Conservation (phyloP, 2,113 vertebrate species). For the Mobula hypostoma region DNA sequence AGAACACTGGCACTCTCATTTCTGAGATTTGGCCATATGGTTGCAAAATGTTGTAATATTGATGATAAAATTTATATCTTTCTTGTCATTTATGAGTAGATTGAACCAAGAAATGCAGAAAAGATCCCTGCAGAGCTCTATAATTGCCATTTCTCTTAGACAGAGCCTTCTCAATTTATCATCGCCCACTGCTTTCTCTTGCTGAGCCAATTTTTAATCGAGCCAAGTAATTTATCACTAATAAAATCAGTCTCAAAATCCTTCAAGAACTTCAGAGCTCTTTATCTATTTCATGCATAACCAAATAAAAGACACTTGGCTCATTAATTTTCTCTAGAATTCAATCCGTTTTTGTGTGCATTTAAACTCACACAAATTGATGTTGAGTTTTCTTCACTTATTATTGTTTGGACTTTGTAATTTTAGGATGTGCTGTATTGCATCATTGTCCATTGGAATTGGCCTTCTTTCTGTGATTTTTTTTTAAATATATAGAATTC, state of each 20-base stretch:
- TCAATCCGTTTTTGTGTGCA: background rate
- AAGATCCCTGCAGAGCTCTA: background rate
- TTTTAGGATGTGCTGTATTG: background rate
- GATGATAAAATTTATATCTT: background rate
- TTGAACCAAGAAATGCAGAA: background rate
- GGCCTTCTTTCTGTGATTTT: background rate
- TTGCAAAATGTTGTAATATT: background rate
- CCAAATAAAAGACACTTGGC: background rate
- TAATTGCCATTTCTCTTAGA: background rate
- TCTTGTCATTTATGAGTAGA: conserved; percentile 5
- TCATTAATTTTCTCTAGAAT: background rate
- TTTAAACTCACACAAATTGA: background rate
- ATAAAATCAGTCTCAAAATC: background rate
- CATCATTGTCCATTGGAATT: background rate
- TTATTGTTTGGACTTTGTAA: background rate
- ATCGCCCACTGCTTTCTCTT: background rate
- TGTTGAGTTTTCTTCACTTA: background rate
- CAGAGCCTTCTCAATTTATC: background rate
- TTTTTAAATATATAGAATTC: background rate
- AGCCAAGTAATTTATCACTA: conserved; percentile 14
- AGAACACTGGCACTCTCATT: background rate
- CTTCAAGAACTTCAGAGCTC: background rate
- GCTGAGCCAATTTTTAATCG: background rate
- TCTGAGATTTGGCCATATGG: background rate
- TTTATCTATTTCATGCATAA: background rate